phyloP scores from a whole-genome alignment of 2,888 invertebrate genomes.

The Hirtodrosophila alboralis region DNA sequence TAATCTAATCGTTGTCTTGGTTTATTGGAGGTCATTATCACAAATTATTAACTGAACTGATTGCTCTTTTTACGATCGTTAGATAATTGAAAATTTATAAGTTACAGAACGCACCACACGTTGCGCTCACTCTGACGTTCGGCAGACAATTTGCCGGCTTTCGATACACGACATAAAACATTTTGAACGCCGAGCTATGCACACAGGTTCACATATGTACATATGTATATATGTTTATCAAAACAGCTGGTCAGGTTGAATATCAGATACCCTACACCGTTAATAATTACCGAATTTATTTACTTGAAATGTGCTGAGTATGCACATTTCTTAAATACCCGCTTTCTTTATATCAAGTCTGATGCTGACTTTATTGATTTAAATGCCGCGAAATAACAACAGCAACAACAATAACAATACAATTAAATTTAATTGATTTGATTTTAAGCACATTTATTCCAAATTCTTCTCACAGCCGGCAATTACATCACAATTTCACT shows the following conservation, averaged over 20 bases:
- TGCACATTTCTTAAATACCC: not conserved
- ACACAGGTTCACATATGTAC: not conserved
- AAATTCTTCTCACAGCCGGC: slow-evolving; percentile 8
- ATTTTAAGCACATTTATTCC: slow-evolving; percentile 17
- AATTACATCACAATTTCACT: slow-evolving; percentile 53
- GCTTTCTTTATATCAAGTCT: not conserved
- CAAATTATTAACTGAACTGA: slow-evolving; percentile 43
- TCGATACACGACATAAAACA: slow-evolving; percentile 19
- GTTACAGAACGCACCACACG: slow-evolving; percentile 19
- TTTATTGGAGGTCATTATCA: slow-evolving; percentile 55
- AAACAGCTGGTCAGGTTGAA: slow-evolving; percentile 18
- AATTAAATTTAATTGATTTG: slow-evolving; percentile 26
- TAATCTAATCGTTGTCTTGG: slow-evolving; percentile 56
- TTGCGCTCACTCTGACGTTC: slow-evolving; percentile 36
- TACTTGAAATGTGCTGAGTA: not conserved
- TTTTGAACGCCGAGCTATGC: slow-evolving; percentile 37
- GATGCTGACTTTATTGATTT: slow-evolving; percentile 20
- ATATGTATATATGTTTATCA: not conserved
- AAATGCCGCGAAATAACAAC: not conserved
- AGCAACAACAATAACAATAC: slow-evolving; percentile 5
- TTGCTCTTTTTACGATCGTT: slow-evolving; percentile 43
- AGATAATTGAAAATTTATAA: slow-evolving; percentile 66
- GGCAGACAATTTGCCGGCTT: slow-evolving; percentile 51
- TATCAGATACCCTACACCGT: slow-evolving; percentile 27
- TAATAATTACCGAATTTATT: not conserved